These are phyloP conservation scores for Epirrhoe tristata DNA, from an alignment of 2,888 invertebrate genomes.

Conservation along the genomic window DNA sequence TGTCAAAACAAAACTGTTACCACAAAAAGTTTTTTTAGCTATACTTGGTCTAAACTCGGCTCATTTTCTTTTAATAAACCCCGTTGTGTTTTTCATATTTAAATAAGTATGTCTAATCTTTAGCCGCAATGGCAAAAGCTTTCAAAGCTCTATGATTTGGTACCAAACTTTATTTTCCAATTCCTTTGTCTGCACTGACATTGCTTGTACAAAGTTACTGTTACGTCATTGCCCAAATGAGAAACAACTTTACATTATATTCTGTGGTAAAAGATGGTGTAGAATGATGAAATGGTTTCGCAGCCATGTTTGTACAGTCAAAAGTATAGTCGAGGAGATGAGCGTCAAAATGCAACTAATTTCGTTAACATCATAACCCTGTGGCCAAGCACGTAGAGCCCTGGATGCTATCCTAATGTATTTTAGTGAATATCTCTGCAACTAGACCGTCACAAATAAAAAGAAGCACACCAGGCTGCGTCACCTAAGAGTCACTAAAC, in stretches of 20 bases:
- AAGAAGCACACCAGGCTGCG: too few relatives aligned
- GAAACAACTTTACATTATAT: slow-evolving; percentile 5
- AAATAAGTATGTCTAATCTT: background rate
- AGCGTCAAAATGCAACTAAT: too few relatives aligned
- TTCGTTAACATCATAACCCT: too few relatives aligned
- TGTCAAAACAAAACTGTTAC: too few relatives aligned
- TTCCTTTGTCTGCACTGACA: slow-evolving; percentile 39
- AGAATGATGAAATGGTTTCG: slow-evolving; percentile 76
- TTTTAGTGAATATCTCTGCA: too few relatives aligned
- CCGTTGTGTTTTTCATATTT: background rate
- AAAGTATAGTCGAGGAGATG: background rate
- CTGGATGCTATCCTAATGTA: too few relatives aligned
- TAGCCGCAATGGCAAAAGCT: background rate
- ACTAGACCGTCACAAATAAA: too few relatives aligned
- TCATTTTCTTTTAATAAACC: too few relatives aligned
- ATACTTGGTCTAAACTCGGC: too few relatives aligned
- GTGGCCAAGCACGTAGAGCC: too few relatives aligned
- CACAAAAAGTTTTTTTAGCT: too few relatives aligned
- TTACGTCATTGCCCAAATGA: slow-evolving; percentile 60
- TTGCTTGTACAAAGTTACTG: slow-evolving; percentile 42
- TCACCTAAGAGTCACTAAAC: too few relatives aligned
- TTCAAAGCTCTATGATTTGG: slow-evolving; percentile 18
- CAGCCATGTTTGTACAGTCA: slow-evolving; percentile 73
- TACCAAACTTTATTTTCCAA: slow-evolving; percentile 57
- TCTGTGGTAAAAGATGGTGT: slow-evolving; percentile 52